Evolutionary conservation across 2,113 vertebrate genomes (phyloP).

Genomic region (Prinia subflava): DNA sequence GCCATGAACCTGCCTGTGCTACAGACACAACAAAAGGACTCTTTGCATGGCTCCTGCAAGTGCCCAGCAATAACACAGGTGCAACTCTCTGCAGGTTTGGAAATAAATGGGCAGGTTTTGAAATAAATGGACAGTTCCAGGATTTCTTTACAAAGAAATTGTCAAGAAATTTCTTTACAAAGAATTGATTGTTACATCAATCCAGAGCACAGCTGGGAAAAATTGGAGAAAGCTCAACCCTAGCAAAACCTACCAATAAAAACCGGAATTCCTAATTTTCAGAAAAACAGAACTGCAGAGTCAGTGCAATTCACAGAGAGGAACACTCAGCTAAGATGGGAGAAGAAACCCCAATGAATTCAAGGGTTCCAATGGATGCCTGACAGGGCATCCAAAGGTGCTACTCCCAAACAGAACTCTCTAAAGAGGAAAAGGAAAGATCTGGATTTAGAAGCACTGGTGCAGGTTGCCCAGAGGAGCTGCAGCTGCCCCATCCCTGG

Average conservation of each 20-base stretch:
- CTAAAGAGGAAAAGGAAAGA: background rate
- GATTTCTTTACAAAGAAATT: background rate
- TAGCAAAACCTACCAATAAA: background rate
- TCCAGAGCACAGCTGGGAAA: background rate
- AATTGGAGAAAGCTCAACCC: background rate
- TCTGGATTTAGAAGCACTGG: background rate
- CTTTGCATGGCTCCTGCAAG: background rate
- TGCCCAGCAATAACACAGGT: background rate
- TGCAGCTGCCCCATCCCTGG: background rate
- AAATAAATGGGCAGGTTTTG: background rate
- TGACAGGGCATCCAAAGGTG: background rate
- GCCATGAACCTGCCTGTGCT: background rate
- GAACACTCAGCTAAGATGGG: background rate
- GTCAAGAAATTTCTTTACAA: too few relatives aligned
- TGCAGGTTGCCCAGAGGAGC: background rate
- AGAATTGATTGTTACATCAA: background rate
- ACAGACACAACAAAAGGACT: background rate
- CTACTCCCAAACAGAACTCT: background rate
- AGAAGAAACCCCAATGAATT: accelerated
- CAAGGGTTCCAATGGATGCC: background rate
- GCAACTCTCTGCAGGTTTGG: background rate
- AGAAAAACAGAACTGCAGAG: background rate
- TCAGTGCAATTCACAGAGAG: background rate
- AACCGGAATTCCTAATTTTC: background rate
- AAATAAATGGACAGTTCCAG: background rate